Conservation (phyloP, 2,888 invertebrate genomes). For the Aporophyla lueneburgensis region DNA sequence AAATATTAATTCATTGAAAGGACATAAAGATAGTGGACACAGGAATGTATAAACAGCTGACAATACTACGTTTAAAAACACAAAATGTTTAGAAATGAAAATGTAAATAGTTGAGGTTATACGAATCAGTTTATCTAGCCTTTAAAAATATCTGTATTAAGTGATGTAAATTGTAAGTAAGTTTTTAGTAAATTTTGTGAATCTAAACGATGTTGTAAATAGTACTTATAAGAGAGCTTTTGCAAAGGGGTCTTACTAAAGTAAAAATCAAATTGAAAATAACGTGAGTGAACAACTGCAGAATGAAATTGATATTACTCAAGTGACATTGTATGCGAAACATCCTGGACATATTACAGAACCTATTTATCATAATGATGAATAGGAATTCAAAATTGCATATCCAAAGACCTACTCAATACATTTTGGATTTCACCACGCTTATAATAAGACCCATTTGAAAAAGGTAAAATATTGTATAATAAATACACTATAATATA, state of each 20-base stretch:
- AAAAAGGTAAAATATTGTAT: slow-evolving; percentile 63
- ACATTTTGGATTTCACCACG: background rate
- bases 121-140: slow-evolving; percentile 87
- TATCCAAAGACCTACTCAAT: slow-evolving; percentile 38
- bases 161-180: slow-evolving; percentile 86
- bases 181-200: slow-evolving; percentile 76
- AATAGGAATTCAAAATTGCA: slow-evolving; percentile 35
- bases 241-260: slow-evolving; percentile 63
- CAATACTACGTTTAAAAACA: slow-evolving; percentile 88
- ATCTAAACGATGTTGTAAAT: slow-evolving; percentile 82
- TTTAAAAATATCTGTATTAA: slow-evolving; percentile 79
- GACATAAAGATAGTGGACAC: slow-evolving; percentile 79
- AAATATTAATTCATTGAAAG: slow-evolving; percentile 71
- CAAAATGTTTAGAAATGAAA: slow-evolving; percentile 81
- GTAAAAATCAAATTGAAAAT: slow-evolving; percentile 4
- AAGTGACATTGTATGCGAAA: background rate
- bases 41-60: slow-evolving; percentile 88
- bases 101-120: slow-evolving; percentile 84
- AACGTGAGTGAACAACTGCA: background rate
- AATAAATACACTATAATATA: slow-evolving; percentile 61
- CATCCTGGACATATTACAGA: background rate
- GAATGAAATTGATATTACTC: background rate
- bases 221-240: slow-evolving; percentile 70
- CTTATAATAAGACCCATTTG: slow-evolving; percentile 63
- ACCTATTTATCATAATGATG: slow-evolving; percentile 6